Percentiles rank a stretch among this genome's conserved stretches.
Conservation (phyloP, 1,140 invertebrate species). For the Leptopilina boulardi region DNA sequence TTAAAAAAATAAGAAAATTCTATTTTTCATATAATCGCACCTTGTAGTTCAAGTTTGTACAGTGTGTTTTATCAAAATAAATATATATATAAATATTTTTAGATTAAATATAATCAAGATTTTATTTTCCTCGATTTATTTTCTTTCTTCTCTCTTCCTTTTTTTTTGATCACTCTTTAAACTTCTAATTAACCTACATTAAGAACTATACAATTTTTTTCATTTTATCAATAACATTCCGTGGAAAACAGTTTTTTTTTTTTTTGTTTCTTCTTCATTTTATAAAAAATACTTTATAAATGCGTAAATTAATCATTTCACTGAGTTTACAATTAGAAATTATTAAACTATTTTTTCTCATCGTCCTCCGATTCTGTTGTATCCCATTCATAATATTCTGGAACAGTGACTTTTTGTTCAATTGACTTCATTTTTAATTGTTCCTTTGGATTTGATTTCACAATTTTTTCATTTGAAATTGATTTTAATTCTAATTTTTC, state of each 20-base stretch:
- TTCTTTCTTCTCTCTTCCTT: background rate
- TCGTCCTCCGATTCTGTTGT: conserved; percentile 53
- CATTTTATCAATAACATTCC: background rate
- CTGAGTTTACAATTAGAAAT: background rate
- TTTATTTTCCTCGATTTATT: background rate
- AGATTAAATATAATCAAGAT: background rate
- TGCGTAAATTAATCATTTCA: background rate
- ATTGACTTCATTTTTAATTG: background rate
- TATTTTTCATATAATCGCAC: background rate
- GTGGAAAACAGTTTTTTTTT: background rate
- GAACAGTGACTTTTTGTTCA: background rate
- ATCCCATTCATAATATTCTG: conserved; percentile 51
- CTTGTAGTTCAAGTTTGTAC: background rate
- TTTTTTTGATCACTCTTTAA: background rate
- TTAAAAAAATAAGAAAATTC: too few relatives aligned
- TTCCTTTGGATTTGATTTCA: background rate
- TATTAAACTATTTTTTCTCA: conserved; percentile 27
- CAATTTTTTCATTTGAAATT: background rate
- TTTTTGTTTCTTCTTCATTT: background rate
- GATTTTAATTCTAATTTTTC: background rate
- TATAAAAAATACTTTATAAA: conserved; percentile 18
- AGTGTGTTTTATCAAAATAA: background rate
- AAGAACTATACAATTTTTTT: background rate
- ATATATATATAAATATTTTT: background rate
- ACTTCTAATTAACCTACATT: background rate